Conservation (phyloP, 2,797 vertebrate genomes). For the Alca torda region DNA sequence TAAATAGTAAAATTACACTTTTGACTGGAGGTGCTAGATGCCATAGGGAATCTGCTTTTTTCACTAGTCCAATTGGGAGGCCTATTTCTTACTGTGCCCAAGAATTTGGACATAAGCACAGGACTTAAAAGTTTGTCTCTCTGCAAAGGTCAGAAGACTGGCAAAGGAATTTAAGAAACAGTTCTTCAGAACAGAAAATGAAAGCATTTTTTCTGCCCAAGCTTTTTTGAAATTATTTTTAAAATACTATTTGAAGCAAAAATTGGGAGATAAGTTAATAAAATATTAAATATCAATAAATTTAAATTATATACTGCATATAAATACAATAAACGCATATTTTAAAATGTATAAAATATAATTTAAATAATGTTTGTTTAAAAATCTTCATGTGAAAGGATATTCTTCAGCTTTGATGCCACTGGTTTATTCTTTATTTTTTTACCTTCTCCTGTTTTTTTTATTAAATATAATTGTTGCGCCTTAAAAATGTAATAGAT, state of each 20-base stretch:
- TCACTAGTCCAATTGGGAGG: rapidly evolving
- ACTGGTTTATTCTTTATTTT: not conserved
- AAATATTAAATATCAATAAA: not conserved
- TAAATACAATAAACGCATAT: not conserved
- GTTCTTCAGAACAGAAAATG: not conserved
- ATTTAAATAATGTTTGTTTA: not conserved
- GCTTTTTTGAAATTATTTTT: not conserved
- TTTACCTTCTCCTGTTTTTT: not conserved
- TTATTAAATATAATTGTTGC: not conserved
- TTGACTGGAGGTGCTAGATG: not conserved
- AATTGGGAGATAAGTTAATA: not conserved
- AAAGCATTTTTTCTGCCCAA: rapidly evolving
- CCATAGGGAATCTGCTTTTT: not conserved
- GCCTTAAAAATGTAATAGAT: not conserved
- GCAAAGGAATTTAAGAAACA: not conserved
- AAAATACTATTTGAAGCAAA: not conserved
- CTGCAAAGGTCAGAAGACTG: not conserved
- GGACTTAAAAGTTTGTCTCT: not conserved
- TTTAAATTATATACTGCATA: not conserved
- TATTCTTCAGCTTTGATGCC: not conserved
- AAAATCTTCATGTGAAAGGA: not conserved
- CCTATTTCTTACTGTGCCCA: not conserved
- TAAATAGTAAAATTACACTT: not conserved
- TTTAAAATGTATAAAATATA: not conserved
- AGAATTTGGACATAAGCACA: not conserved